A percentile compares a stretch with the other conserved stretches of the same genome.
Conservation (phyloP, 1,140 invertebrate species). For the Rhynchophorus ferrugineus region DNA sequence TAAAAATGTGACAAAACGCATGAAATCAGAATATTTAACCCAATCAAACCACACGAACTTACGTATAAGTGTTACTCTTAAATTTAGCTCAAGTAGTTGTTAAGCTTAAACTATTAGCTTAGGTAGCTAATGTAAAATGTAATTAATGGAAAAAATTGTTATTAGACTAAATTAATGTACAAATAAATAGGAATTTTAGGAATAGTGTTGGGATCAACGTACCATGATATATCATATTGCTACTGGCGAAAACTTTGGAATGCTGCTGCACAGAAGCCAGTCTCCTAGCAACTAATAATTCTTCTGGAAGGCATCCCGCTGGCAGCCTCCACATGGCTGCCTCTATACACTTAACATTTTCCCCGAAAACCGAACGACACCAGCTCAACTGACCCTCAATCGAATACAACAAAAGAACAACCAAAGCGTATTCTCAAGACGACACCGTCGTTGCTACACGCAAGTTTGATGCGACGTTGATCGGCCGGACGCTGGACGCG, state of each 20-base stretch:
- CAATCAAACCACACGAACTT: no score
- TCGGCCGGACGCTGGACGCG: not conserved
- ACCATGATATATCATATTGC: conserved; percentile 47
- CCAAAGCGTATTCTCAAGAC: not conserved
- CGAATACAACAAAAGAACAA: not conserved
- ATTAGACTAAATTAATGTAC: not conserved
- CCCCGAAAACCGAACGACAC: not conserved
- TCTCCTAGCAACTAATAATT: conserved; percentile 35
- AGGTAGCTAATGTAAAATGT: no score
- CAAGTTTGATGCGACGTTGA: not conserved
- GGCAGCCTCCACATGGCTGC: conserved; percentile 42
- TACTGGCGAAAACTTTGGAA: conserved; percentile 33
- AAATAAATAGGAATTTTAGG: no score
- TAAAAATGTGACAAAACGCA: no score
- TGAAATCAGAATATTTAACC: no score
- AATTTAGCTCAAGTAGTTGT: no score
- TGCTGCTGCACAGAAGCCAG: conserved; percentile 33
- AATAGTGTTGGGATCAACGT: no score
- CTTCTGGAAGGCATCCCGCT: conserved; percentile 37
- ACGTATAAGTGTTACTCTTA: no score
- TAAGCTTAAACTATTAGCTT: no score
- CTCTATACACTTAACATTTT: conserved; percentile 29
- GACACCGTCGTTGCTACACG: not conserved
- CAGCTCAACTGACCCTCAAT: not conserved
- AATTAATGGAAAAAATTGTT: no score